These are phyloP conservation scores for Drosophila ambigua DNA, from an alignment of 1,140 invertebrate species.

Conservation along the genomic window DNA sequence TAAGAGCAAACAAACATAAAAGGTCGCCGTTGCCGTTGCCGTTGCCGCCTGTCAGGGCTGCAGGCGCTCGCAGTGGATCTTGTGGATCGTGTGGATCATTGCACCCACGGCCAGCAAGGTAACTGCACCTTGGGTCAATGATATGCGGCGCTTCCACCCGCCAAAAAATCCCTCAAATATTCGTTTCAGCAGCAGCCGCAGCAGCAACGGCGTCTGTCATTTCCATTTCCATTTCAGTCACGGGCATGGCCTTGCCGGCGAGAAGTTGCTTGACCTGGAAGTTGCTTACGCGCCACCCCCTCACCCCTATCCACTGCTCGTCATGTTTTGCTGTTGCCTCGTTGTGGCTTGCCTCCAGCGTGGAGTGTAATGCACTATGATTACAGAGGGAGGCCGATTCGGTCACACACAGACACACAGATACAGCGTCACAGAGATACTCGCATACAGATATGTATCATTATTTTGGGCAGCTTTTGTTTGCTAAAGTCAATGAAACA, in stretches of 20 bases:
- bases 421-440: neutral
- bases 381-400: conserved; percentile 36
- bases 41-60: conserved; percentile 51
- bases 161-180: conserved; percentile 39
- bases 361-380: conserved; percentile 64
- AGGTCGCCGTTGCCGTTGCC: neutral
- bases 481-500: too few species aligned
- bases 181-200: conserved; percentile 6
- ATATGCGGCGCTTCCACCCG: conserved; percentile 42
- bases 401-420: conserved; percentile 16
- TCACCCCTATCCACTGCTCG: neutral
- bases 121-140: conserved; percentile 80
- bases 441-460: neutral
- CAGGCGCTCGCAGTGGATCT: conserved; percentile 9
- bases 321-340: neutral
- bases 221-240: conserved; percentile 47
- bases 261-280: conserved; percentile 75
- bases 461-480: too few species aligned
- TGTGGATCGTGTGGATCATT: conserved; percentile 50
- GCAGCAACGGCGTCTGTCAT: conserved; percentile 11
- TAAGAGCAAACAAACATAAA: too few species aligned
- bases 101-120: conserved; percentile 62
- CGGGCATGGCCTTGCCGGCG: conserved; percentile 52
- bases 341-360: conserved; percentile 25
- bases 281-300: conserved; percentile 34